A percentile compares a stretch with the other conserved stretches of the same genome.
phyloP scores from a whole-genome alignment of 2,888 invertebrate genomes.

The Crossocerus cetratus region DNA sequence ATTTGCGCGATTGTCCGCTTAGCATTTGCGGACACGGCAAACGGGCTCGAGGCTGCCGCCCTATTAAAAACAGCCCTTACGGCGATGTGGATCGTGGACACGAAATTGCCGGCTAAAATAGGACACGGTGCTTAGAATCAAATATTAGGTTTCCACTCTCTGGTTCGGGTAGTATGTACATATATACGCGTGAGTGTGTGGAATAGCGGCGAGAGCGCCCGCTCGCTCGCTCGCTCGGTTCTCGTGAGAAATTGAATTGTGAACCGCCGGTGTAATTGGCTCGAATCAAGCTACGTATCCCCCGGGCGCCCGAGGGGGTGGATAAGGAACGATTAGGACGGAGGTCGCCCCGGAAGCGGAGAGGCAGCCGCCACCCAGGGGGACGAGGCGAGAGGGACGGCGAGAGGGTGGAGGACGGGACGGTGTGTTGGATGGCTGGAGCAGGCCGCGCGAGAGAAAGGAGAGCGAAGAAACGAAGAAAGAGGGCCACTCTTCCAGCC shows the following conservation, averaged over 20 bases:
- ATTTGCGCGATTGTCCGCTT: not conserved
- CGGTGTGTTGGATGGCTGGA: not conserved
- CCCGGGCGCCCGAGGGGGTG: slow-evolving; percentile 29
- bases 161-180: not conserved
- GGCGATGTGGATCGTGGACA: too few species aligned
- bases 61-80: slow-evolving; percentile 19
- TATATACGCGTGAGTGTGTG: slow-evolving; percentile 12
- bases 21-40: not conserved
- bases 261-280: slow-evolving; percentile 68
- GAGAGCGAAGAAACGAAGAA: slow-evolving; percentile 13
- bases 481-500: slow-evolving; percentile 52
- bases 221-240: not conserved
- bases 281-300: slow-evolving; percentile 63
- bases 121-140: too few species aligned
- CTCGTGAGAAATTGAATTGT: slow-evolving; percentile 65
- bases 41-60: slow-evolving; percentile 30
- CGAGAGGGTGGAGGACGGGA: too few species aligned
- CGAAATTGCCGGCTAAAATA: too few species aligned
- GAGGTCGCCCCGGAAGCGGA: slow-evolving; percentile 26
- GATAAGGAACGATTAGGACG: slow-evolving; percentile 68
- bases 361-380: slow-evolving; percentile 10
- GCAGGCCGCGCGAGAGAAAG: not conserved
- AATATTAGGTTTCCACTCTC: too few species aligned
- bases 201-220: not conserved
- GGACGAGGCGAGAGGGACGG: not conserved